A percentile compares a stretch with the other conserved stretches of the same genome.
These are phyloP conservation scores for Acrocyrtus sp. DNA, from an alignment of 2,888 invertebrate species.

Conservation along the genomic window DNA sequence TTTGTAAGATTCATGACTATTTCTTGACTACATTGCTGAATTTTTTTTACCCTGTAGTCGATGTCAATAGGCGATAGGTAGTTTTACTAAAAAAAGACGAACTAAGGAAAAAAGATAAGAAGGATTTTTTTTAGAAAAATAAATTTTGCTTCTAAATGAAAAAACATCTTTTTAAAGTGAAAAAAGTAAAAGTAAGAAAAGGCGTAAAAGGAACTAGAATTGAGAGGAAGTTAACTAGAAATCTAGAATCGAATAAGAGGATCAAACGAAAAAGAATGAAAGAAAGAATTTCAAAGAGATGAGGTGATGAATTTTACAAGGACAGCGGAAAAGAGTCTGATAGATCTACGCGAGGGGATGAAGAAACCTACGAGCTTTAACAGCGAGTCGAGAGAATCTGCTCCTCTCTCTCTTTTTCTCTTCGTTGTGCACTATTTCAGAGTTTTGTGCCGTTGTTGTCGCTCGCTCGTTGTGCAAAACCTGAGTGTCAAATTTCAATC, in stretches of 20 bases:
- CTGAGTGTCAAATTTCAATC: constrained; percentile 43
- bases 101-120: no score
- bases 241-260: not conserved
- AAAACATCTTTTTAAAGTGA: not conserved
- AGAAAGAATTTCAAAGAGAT: no score
- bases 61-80: no score
- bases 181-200: not conserved
- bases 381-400: not conserved
- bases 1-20: no score
- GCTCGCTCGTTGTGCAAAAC: constrained; percentile 25
- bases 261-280: constrained; percentile 1
- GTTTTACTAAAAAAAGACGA: no score
- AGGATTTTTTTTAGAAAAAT: not conserved
- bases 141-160: not conserved
- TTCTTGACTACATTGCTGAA: no score
- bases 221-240: not conserved
- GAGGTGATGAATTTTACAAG: no score
- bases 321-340: no score
- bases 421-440: no score
- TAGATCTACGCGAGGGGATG: not conserved
- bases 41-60: no score
- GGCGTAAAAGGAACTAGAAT: no score
- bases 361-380: not conserved
- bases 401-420: not conserved
- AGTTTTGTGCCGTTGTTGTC: no score